Evolutionary conservation across 2,113 vertebrate species (phyloP).

Genomic region (Microcebus ravelobensis): DNA sequence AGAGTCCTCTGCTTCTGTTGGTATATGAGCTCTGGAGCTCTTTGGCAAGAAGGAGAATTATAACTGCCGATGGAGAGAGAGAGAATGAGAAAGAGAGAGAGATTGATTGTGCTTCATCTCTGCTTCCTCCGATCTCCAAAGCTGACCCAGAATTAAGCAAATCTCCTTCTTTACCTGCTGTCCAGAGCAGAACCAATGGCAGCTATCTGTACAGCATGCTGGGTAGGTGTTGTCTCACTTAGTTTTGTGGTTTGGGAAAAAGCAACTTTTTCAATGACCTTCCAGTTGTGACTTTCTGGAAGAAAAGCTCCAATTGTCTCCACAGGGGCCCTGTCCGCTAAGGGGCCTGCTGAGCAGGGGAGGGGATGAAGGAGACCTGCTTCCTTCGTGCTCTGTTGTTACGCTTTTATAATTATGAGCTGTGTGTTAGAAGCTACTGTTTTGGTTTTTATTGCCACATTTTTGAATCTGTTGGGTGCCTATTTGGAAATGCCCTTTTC

Average conservation of each 20-base stretch:
- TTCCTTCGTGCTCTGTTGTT: not conserved
- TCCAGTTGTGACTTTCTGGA: slow-evolving; percentile 9
- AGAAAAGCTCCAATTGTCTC: slow-evolving; percentile 37
- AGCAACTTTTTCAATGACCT: not conserved
- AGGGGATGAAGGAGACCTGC: not conserved
- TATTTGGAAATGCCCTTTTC: not conserved
- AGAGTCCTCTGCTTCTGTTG: not conserved
- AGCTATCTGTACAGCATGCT: not conserved
- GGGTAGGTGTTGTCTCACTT: not conserved
- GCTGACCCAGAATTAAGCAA: not conserved
- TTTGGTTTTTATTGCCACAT: not conserved
- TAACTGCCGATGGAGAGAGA: not conserved
- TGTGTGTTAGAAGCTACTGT: not conserved
- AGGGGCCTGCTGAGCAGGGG: not conserved
- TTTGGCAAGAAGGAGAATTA: not conserved
- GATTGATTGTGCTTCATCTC: not conserved
- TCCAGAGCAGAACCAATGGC: not conserved
- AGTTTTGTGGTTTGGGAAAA: slow-evolving; percentile 43
- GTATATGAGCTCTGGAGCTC: not conserved
- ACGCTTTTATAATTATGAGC: not conserved
- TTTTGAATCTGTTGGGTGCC: not conserved
- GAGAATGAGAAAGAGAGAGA: not conserved
- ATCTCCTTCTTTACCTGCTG: not conserved
- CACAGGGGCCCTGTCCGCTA: not conserved
- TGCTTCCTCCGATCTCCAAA: not conserved